These are phyloP conservation scores for Lepus townsendii DNA, from an alignment of 2,797 vertebrate species.

Conservation along the genomic window DNA sequence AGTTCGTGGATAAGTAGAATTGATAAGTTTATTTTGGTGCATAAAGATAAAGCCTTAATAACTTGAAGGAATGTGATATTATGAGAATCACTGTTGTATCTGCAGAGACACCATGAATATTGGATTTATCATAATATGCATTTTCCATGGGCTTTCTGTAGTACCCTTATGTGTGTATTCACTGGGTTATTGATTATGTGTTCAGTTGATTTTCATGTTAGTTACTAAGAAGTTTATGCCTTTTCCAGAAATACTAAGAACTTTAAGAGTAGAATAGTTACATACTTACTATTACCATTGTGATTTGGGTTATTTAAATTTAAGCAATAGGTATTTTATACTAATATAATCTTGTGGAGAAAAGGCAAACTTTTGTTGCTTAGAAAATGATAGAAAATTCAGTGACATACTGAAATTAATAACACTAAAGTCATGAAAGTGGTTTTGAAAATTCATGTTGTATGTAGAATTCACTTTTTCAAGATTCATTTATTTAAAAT, in stretches of 20 bases:
- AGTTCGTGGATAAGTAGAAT: no score
- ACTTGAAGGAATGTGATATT: no score
- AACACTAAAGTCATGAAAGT: neutral
- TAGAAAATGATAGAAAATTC: constrained; percentile 24
- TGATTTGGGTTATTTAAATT: neutral
- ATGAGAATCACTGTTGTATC: no score
- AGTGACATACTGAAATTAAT: neutral
- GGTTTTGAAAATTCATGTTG: neutral
- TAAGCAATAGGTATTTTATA: neutral
- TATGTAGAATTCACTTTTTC: no score
- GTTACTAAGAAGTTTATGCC: neutral
- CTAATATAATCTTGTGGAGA: constrained; percentile 11
- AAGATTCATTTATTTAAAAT: no score
- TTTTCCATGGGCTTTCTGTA: no score
- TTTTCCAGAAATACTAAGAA: constrained; percentile 25
- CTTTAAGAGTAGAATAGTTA: neutral
- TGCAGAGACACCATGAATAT: no score
- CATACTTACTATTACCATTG: constrained; percentile 31
- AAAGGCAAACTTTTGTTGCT: neutral
- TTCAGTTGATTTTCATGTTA: neutral
- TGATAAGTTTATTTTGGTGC: no score
- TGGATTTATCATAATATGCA: no score
- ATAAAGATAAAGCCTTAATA: no score
- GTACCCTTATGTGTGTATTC: neutral
- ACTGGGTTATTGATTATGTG: neutral